These are phyloP conservation scores for Penaeus japonicus DNA, from an alignment of 1,140 invertebrate species.

Conservation along the genomic window DNA sequence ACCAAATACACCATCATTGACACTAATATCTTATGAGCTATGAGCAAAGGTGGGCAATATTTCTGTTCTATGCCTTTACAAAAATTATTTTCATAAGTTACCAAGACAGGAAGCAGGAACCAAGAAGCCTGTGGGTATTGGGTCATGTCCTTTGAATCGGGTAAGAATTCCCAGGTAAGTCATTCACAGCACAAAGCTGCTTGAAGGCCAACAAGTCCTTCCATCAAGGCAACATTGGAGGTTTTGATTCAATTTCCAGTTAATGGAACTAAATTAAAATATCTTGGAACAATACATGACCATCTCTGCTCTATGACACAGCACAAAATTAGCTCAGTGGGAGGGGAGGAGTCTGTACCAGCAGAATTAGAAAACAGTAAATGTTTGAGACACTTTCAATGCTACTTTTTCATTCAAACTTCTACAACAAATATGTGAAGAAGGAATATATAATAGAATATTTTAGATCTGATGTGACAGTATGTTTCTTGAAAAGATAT, in stretches of 20 bases:
- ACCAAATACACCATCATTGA: slow-evolving; percentile 57
- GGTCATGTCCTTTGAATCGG: background rate
- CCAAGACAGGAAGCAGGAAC: slow-evolving; percentile 37
- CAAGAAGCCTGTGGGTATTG: slow-evolving; percentile 7
- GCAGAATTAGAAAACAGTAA: slow-evolving; percentile 27
- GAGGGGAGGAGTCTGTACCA: slow-evolving; percentile 39
- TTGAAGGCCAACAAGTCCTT: slow-evolving; percentile 17
- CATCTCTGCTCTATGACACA: slow-evolving; percentile 46
- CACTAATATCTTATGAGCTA: slow-evolving; percentile 55
- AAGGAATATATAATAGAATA: too few species aligned
- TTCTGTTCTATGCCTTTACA: background rate
- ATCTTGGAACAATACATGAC: slow-evolving; percentile 36
- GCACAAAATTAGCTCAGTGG: slow-evolving; percentile 33
- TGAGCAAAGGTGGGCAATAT: slow-evolving; percentile 55
- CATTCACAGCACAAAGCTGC: slow-evolving; percentile 17
- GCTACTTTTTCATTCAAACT: slow-evolving; percentile 6
- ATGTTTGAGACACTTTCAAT: background rate
- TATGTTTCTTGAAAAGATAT: background rate
- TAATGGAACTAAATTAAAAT: slow-evolving; percentile 36
- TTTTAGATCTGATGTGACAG: too few species aligned
- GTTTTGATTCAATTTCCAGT: slow-evolving; percentile 54
- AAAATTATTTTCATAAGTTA: background rate
- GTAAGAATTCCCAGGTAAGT: background rate
- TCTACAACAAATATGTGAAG: background rate
- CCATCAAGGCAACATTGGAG: slow-evolving; percentile 54